phyloP scores from a whole-genome alignment of 2,888 invertebrate species.

The Unio pictorum region DNA sequence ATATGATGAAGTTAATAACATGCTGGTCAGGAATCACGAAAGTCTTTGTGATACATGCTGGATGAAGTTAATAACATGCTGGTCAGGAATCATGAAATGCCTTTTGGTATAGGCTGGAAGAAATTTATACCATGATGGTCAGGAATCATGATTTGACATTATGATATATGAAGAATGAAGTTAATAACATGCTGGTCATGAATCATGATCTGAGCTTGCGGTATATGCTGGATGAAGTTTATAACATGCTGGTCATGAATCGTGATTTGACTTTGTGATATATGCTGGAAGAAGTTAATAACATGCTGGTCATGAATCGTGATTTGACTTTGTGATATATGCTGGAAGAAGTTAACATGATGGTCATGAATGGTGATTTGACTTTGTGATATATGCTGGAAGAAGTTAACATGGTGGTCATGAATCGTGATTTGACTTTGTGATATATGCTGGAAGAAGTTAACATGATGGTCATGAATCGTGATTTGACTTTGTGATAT shows the following conservation, averaged over 20 bases:
- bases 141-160: background rate
- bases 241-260: background rate
- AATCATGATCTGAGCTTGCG: background rate
- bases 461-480: no score
- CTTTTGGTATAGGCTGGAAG: no score
- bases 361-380: background rate
- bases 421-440: background rate
- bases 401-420: background rate
- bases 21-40: no score
- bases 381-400: background rate
- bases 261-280: background rate
- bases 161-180: background rate
- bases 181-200: background rate
- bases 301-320: no score
- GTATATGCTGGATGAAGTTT: background rate
- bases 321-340: no score
- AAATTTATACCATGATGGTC: background rate
- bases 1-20: no score
- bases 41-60: no score
- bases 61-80: no score
- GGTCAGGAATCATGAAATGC: background rate
- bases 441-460: background rate
- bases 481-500: no score
- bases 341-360: background rate
- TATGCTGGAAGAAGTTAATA: background rate